Conservation (phyloP, 2,113 vertebrate genomes). For the Felis catus region F.catus_Fca126_mat1.0 CM031416.1:86934501-86935000, state of each 20-base stretch:
- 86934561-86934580: neutral
- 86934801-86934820: neutral
- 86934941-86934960: neutral
- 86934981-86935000: neutral
- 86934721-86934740: neutral
- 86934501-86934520: neutral
- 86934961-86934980: neutral
- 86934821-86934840: slow-evolving; percentile 1
- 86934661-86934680: neutral
- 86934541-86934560: too few relatives aligned
- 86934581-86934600: neutral
- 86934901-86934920: neutral
- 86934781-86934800: neutral
- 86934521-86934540: neutral
- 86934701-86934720: slow-evolving; percentile 29
- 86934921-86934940: neutral
- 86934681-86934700: slow-evolving; percentile 18
- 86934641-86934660: neutral
- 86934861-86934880: neutral
- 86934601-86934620: neutral
- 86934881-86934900: neutral
- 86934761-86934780: neutral
- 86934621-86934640: neutral
- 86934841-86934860: neutral
- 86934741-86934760: neutral